Conservation (phyloP, 2,113 vertebrate species). For the Macquaria australasica region DNA sequence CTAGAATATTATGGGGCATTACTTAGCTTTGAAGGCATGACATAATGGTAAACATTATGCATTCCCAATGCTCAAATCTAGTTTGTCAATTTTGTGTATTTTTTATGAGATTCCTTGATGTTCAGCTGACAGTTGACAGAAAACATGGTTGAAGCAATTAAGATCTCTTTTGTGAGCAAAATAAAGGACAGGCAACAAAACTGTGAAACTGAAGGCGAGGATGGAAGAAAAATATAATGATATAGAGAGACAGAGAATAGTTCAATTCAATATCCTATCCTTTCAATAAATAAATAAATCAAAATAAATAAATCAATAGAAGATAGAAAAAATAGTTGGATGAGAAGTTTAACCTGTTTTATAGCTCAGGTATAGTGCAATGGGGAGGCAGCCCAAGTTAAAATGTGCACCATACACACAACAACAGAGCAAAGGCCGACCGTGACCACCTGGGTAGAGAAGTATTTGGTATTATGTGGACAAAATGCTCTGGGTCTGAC, state of each 20-base stretch:
- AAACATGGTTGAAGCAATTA: not conserved
- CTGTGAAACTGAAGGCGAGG: not conserved
- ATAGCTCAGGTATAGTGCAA: slow-evolving; percentile 47
- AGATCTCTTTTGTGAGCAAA: not conserved
- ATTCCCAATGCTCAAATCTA: not conserved
- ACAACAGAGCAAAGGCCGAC: slow-evolving; percentile 72
- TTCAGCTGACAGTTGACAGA: not conserved
- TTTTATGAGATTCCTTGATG: not conserved
- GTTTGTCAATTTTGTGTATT: not conserved
- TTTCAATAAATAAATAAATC: too few relatives aligned
- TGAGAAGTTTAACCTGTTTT: not conserved
- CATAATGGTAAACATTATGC: not conserved
- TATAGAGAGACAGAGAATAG: not conserved
- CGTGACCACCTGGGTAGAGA: slow-evolving; percentile 53
- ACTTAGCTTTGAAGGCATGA: not conserved
- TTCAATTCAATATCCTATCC: not conserved
- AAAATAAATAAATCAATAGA: too few relatives aligned
- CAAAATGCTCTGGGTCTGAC: slow-evolving; percentile 45
- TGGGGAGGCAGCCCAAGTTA: slow-evolving; percentile 79
- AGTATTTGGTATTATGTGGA: slow-evolving; percentile 19
- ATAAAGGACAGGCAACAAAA: not conserved
- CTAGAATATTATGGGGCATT: not conserved
- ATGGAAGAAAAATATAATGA: not conserved
- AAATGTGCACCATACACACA: slow-evolving; percentile 64
- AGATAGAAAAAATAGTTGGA: not conserved